Evolutionary conservation across 2,113 vertebrate species (phyloP).

Genomic region (Anarrhichthys ocellatus): DNA sequence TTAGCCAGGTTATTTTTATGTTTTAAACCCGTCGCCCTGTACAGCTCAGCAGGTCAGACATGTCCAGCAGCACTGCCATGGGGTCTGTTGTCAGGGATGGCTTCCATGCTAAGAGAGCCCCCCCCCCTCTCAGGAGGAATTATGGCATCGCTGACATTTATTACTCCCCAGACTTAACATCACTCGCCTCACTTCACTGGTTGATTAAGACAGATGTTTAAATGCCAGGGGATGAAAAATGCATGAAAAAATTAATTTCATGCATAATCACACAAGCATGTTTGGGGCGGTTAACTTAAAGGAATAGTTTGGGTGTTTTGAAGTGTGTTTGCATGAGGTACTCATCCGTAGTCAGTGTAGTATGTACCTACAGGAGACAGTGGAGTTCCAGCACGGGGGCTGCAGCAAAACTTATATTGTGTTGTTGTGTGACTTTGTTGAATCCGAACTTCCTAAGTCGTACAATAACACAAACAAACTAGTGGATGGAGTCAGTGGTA

Average conservation of each 20-base stretch:
- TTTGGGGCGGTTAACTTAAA: neutral
- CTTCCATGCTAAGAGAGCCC: neutral
- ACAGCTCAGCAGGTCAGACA: neutral
- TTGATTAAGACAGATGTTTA: slow-evolving; percentile 17
- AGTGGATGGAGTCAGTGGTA: too few relatives aligned
- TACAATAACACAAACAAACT: neutral
- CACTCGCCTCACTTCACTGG: slow-evolving; percentile 9
- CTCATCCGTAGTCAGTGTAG: neutral
- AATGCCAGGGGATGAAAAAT: neutral
- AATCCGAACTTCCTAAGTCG: too few relatives aligned
- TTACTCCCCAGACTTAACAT: neutral
- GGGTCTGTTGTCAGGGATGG: neutral
- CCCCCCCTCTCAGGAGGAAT: neutral
- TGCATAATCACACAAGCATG: neutral
- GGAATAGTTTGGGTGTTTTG: neutral
- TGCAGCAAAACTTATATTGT: neutral
- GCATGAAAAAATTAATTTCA: neutral
- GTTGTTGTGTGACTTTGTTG: too few relatives aligned
- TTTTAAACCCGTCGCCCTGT: neutral
- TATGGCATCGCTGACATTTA: neutral
- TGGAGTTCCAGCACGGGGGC: neutral
- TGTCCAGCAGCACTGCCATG: neutral
- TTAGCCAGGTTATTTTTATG: slow-evolving; percentile 52
- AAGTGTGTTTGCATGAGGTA: neutral
- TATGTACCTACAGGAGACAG: neutral